Conservation (phyloP, 2,797 vertebrate species). For the Stomatorhinus walkeri region DNA sequence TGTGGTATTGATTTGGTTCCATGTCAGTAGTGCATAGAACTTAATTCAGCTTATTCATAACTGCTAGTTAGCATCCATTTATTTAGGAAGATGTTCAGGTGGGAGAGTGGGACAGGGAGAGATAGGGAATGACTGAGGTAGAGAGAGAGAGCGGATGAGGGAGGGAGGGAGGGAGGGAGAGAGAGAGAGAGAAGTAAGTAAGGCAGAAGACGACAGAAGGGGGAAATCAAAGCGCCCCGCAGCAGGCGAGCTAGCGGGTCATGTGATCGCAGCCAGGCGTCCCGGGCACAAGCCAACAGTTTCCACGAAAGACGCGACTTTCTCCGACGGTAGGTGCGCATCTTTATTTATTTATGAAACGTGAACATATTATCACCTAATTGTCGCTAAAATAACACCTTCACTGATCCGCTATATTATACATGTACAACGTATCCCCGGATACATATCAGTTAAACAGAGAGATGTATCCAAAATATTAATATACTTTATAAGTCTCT, state of each 20-base stretch:
- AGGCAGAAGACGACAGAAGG: not conserved
- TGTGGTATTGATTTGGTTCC: not conserved
- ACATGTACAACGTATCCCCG: not conserved
- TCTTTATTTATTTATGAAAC: constrained; percentile 69
- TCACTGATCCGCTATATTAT: not conserved
- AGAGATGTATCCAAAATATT: not conserved
- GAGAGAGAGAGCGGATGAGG: not conserved
- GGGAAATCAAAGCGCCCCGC: constrained; percentile 60
- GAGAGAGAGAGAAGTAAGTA: not conserved
- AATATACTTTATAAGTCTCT: not conserved
- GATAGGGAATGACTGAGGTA: not conserved
- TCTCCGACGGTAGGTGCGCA: constrained; percentile 73
- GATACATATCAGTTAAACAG: not conserved
- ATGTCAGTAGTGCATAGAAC: not conserved
- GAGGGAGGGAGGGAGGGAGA: not conserved
- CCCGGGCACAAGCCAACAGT: constrained; percentile 64
- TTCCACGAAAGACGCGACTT: constrained; percentile 68
- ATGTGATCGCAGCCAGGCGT: constrained; percentile 75
- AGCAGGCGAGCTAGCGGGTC: constrained; percentile 70
- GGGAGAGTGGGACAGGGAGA: not conserved
- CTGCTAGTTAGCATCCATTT: not conserved
- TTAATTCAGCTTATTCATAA: not conserved
- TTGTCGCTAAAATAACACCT: constrained; percentile 45
- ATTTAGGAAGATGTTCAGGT: not conserved
- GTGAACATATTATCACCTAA: not conserved